These are phyloP conservation scores for Junonia oenone DNA, from an alignment of 2,888 invertebrate genomes.

Conservation along the genomic window DNA sequence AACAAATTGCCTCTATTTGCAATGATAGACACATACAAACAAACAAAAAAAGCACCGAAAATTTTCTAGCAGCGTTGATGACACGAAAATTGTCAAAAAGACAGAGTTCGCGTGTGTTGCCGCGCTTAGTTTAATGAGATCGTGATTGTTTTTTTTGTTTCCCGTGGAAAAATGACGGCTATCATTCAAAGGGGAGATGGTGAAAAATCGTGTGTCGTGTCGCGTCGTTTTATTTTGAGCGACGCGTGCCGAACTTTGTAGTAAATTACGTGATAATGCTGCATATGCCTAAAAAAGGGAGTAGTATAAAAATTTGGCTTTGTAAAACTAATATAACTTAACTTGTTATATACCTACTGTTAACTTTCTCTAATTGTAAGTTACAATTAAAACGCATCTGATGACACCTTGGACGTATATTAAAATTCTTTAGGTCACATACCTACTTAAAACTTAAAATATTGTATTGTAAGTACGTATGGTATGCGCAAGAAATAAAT, in stretches of 20 bases:
- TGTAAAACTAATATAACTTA: too few relatives aligned
- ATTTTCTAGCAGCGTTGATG: slow-evolving; percentile 19
- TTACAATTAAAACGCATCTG: too few relatives aligned
- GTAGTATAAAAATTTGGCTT: too few relatives aligned
- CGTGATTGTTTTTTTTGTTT: slow-evolving; percentile 38
- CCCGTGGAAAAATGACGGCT: slow-evolving; percentile 47
- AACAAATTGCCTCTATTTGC: slow-evolving; percentile 29
- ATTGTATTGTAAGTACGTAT: too few relatives aligned
- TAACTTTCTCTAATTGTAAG: too few relatives aligned
- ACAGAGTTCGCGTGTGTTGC: slow-evolving; percentile 38
- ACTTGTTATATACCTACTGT: too few relatives aligned
- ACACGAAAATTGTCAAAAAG: slow-evolving; percentile 38
- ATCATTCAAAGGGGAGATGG: slow-evolving; percentile 55
- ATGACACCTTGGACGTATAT: too few relatives aligned
- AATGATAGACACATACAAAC: slow-evolving; percentile 21
- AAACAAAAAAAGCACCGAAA: slow-evolving; percentile 15
- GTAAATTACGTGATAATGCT: slow-evolving; percentile 23
- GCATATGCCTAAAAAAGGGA: too few relatives aligned
- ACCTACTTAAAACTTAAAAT: too few relatives aligned
- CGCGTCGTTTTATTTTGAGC: slow-evolving; percentile 42
- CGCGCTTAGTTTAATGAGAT: slow-evolving; percentile 42
- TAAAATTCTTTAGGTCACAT: too few relatives aligned
- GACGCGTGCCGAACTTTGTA: slow-evolving; percentile 57
- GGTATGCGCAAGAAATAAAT: too few relatives aligned
- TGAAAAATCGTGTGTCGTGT: slow-evolving; percentile 43